These are phyloP conservation scores for Pelodiscus sinensis DNA, from an alignment of 2,113 vertebrate species.

Conservation along the genomic window DNA sequence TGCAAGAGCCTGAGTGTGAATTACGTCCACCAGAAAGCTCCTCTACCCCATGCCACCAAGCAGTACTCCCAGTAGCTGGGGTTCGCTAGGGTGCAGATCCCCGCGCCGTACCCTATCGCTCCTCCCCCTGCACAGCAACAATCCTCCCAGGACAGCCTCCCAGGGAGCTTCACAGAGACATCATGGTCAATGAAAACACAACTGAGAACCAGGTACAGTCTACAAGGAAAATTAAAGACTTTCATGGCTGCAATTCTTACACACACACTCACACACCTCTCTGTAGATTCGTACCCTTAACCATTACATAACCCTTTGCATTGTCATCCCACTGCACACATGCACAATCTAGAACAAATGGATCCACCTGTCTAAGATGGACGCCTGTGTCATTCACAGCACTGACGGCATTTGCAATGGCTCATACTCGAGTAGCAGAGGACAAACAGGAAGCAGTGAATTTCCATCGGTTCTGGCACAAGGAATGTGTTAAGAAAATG, in stretches of 20 bases:
- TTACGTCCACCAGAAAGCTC: not conserved
- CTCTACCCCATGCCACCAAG: not conserved
- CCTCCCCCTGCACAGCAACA: not conserved
- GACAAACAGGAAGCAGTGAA: not conserved
- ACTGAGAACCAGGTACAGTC: fast-evolving
- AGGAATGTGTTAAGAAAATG: not conserved
- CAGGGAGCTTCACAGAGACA: not conserved
- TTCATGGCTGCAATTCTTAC: not conserved
- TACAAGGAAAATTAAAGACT: fast-evolving
- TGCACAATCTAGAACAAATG: not conserved
- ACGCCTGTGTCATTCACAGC: fast-evolving
- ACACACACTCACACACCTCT: not conserved
- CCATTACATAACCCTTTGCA: not conserved
- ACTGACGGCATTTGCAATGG: fast-evolving
- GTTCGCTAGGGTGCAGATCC: not conserved
- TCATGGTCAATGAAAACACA: fast-evolving
- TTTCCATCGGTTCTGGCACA: not conserved
- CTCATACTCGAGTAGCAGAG: not conserved
- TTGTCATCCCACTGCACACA: not conserved
- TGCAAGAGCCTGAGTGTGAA: not conserved
- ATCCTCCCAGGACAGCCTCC: not conserved
- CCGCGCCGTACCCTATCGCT: not conserved
- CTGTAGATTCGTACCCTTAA: not conserved
- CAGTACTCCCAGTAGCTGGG: not conserved
- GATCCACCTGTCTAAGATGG: fast-evolving